phyloP scores from a whole-genome alignment of 1,140 invertebrate species.

The Calycopis cecrops region DNA sequence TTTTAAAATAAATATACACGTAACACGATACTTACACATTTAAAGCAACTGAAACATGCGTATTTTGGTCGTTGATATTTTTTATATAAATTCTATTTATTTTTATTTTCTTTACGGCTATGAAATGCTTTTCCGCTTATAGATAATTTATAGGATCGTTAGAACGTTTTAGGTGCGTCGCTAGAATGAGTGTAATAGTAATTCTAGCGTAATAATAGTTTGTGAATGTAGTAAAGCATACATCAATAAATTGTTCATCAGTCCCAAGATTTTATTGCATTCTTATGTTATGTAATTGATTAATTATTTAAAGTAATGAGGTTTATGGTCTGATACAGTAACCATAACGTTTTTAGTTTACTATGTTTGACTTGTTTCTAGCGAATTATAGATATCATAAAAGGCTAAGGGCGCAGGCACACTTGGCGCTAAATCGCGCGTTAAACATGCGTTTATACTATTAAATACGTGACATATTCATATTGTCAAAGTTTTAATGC shows the following conservation, averaged over 20 bases:
- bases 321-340: too few species aligned
- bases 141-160: constrained; percentile 6
- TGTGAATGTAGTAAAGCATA: background rate
- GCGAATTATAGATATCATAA: too few species aligned
- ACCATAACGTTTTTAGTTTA: too few species aligned
- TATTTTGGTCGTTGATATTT: background rate
- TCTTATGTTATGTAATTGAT: too few species aligned
- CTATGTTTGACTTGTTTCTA: too few species aligned
- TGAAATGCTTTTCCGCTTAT: constrained; percentile 15
- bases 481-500: too few species aligned
- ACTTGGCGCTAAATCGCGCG: too few species aligned
- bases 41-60: background rate
- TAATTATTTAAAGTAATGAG: too few species aligned
- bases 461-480: too few species aligned
- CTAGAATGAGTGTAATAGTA: constrained; percentile 10
- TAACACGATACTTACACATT: background rate
- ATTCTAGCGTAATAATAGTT: too few species aligned
- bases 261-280: background rate
- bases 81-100: background rate
- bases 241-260: background rate
- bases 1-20: background rate
- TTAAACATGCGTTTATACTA: too few species aligned
- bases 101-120: constrained; percentile 8
- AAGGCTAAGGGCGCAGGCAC: too few species aligned
- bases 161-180: constrained; percentile 20